Evolutionary conservation across 2,797 vertebrate species (phyloP).

Genomic region (Jordanella pulchra): DNA sequence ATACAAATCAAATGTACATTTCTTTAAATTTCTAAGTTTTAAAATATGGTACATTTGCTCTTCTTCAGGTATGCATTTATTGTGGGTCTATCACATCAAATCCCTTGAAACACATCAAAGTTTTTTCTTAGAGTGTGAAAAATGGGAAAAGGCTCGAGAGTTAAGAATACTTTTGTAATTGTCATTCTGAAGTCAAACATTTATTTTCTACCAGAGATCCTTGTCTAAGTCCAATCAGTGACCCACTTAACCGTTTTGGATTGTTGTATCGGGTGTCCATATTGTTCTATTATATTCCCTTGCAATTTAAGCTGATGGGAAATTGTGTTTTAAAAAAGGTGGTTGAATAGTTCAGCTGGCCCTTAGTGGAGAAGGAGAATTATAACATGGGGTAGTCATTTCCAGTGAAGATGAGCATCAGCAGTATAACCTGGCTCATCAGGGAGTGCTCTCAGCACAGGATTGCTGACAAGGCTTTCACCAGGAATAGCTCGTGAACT

Average conservation of each 20-base stretch:
- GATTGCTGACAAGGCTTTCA: slow-evolving; percentile 75
- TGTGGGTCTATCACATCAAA: background rate
- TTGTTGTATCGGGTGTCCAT: background rate
- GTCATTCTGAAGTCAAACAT: background rate
- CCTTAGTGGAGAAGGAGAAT: slow-evolving; percentile 47
- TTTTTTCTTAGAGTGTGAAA: background rate
- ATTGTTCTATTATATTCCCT: slow-evolving; percentile 20
- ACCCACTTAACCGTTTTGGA: slow-evolving; percentile 29
- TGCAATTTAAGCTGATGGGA: slow-evolving; percentile 26
- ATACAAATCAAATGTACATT: background rate
- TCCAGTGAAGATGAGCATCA: slow-evolving; percentile 69
- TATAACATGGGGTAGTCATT: slow-evolving; percentile 61
- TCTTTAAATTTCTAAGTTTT: too few species aligned
- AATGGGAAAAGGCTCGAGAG: background rate
- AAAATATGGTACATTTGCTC: background rate
- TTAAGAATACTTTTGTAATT: background rate
- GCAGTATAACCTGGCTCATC: slow-evolving; percentile 70
- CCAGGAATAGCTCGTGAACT: slow-evolving; percentile 75
- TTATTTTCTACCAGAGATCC: background rate
- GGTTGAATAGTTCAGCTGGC: slow-evolving; percentile 54
- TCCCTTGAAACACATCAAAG: background rate
- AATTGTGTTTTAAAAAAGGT: slow-evolving; percentile 40
- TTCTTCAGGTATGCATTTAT: background rate
- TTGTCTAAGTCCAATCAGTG: background rate
- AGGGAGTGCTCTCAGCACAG: slow-evolving; percentile 60